These are phyloP conservation scores for Tiaroga cobitis DNA, from an alignment of 2,797 vertebrate genomes.

Conservation along the genomic window DNA sequence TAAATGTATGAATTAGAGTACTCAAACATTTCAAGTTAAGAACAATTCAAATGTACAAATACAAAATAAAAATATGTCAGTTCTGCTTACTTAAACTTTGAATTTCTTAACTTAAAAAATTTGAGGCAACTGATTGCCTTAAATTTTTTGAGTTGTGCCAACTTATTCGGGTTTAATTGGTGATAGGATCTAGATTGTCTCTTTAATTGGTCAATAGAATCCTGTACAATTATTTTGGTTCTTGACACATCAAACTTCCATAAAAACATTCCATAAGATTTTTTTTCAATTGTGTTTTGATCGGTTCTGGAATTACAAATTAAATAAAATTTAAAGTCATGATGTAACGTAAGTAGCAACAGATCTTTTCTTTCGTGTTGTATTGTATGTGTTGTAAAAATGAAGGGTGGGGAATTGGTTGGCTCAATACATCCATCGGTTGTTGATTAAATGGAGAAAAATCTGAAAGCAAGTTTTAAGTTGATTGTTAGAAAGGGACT, in stretches of 20 bases:
- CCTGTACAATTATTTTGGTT: not conserved
- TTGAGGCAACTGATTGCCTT: too few species aligned
- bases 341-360: not conserved
- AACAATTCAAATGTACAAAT: too few species aligned
- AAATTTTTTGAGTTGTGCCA: too few species aligned
- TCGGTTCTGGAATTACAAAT: not conserved
- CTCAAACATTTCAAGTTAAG: too few species aligned
- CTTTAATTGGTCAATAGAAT: not conserved
- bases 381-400: not conserved
- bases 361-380: not conserved
- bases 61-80: too few species aligned
- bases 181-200: not conserved
- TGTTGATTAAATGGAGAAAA: not conserved
- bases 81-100: too few species aligned
- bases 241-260: not conserved
- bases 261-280: accelerated
- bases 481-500: not conserved
- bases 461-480: not conserved
- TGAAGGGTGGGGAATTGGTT: not conserved
- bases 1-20: too few species aligned
- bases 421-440: not conserved
- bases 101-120: too few species aligned
- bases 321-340: not conserved
- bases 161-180: too few species aligned
- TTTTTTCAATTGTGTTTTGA: not conserved